A percentile compares a stretch with the other conserved stretches of the same genome.
Evolutionary conservation across 2,797 vertebrate genomes (phyloP).

Genomic region (Cuculus canorus): DNA sequence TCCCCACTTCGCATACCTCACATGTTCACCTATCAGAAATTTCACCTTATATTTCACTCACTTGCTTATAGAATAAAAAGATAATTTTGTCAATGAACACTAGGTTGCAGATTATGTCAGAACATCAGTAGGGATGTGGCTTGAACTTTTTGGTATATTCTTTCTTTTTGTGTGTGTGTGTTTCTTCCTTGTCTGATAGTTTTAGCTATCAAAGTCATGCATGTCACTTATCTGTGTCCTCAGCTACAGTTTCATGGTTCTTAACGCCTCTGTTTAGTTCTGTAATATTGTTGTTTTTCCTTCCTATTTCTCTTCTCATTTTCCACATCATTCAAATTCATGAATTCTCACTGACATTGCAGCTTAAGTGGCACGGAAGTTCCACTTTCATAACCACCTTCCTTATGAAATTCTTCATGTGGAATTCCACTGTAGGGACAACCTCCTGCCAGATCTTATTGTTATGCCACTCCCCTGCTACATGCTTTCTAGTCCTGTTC

Average conservation of each 20-base stretch:
- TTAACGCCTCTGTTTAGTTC: background rate
- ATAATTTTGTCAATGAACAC: background rate
- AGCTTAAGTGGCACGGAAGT: background rate
- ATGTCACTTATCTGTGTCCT: background rate
- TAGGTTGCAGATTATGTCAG: background rate
- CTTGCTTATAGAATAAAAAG: background rate
- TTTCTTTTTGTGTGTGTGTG: background rate
- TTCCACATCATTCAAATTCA: background rate
- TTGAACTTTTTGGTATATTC: background rate
- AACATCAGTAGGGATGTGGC: background rate
- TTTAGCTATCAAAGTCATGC: background rate
- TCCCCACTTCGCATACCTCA: background rate
- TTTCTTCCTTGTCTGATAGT: background rate
- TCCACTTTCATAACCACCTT: background rate
- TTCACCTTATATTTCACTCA: background rate
- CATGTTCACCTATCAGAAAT: background rate
- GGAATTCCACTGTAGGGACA: background rate
- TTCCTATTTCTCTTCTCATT: background rate
- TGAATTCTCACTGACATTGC: background rate
- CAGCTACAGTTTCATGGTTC: background rate
- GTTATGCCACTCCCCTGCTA: background rate
- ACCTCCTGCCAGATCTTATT: background rate
- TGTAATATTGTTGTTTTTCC: background rate
- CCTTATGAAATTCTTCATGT: background rate
- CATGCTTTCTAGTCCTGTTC: background rate